phyloP scores from a whole-genome alignment of 2,888 invertebrate species.

The Nipponacmea schrenckii region DNA sequence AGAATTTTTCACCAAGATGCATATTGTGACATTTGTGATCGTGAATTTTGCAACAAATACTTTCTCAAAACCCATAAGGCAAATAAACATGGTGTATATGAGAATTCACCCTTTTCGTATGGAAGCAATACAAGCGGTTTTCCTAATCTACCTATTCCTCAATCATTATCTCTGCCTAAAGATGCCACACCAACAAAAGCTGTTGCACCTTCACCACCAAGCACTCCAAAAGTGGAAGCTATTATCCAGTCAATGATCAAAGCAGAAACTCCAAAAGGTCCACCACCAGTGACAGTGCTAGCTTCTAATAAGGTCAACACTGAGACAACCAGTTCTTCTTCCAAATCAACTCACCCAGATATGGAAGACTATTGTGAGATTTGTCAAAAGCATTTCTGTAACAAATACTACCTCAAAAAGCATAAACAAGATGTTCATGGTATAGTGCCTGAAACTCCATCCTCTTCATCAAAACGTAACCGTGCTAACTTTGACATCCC shows the following conservation, averaged over 20 bases:
- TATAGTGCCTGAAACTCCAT: slow-evolving; percentile 55
- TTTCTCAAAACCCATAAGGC: slow-evolving; percentile 98
- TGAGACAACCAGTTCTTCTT: slow-evolving; percentile 12
- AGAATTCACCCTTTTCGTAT: slow-evolving; percentile 46
- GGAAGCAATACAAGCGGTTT: background rate
- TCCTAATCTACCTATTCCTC: slow-evolving; percentile 34
- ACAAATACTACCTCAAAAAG: slow-evolving; percentile 69
- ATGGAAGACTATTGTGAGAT: slow-evolving; percentile 69
- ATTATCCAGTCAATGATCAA: slow-evolving; percentile 9
- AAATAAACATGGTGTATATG: slow-evolving; percentile 90
- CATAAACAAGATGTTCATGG: slow-evolving; percentile 69
- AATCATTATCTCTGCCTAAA: slow-evolving; percentile 32
- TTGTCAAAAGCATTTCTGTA: slow-evolving; percentile 69
- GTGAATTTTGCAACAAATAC: slow-evolving; percentile 98
- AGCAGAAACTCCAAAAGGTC: slow-evolving; percentile 15
- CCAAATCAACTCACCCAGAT: slow-evolving; percentile 38
- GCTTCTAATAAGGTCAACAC: slow-evolving; percentile 3
- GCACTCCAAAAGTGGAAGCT: slow-evolving; percentile 32
- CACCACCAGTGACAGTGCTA: slow-evolving; percentile 15
- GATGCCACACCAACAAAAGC: slow-evolving; percentile 24
- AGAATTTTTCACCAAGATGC: slow-evolving; percentile 94
- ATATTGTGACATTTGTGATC: slow-evolving; percentile 96
- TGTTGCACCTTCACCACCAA: slow-evolving; percentile 39
- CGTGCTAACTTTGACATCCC: slow-evolving; percentile 32
- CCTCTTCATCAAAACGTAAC: slow-evolving; percentile 41